These are phyloP conservation scores for Hofmannophila pseudospretella DNA, from an alignment of 2,888 invertebrate species.

Conservation along the genomic window DNA sequence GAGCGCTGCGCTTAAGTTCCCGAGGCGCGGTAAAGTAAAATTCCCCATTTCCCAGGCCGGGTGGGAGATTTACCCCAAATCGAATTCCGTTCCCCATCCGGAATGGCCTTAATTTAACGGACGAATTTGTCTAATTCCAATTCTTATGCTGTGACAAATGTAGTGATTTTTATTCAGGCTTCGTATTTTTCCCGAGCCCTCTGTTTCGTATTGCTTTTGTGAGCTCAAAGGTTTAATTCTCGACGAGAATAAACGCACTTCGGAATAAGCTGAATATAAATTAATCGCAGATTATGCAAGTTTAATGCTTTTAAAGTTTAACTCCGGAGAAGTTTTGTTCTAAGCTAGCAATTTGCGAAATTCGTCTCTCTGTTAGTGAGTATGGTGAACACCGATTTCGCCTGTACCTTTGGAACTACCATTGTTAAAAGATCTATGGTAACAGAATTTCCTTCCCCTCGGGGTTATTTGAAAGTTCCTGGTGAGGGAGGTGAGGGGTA, in stretches of 20 bases:
- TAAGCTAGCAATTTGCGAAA: conserved; percentile 16
- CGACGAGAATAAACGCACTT: too few species aligned
- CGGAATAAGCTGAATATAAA: too few species aligned
- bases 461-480: too few species aligned
- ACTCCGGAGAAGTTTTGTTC: conserved; percentile 18
- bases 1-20: conserved; percentile 43
- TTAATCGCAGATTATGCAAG: conserved; percentile 26
- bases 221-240: too few species aligned
- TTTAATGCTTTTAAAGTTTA: conserved; percentile 22
- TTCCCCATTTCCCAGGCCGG: conserved; percentile 50
- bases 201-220: too few species aligned
- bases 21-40: conserved; percentile 46
- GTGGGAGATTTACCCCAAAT: conserved; percentile 68
- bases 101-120: conserved; percentile 74
- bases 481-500: not conserved
- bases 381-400: too few species aligned
- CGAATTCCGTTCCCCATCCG: conserved; percentile 61
- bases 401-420: too few species aligned
- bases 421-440: too few species aligned
- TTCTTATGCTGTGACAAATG: conserved; percentile 74
- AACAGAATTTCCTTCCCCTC: too few species aligned
- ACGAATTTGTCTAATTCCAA: conserved; percentile 76
- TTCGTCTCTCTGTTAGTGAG: conserved; percentile 9
- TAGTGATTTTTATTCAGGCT: conserved; percentile 67
- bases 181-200: conserved; percentile 27